Conservation (phyloP, 2,113 vertebrate genomes). For the Jacana jacana region DNA sequence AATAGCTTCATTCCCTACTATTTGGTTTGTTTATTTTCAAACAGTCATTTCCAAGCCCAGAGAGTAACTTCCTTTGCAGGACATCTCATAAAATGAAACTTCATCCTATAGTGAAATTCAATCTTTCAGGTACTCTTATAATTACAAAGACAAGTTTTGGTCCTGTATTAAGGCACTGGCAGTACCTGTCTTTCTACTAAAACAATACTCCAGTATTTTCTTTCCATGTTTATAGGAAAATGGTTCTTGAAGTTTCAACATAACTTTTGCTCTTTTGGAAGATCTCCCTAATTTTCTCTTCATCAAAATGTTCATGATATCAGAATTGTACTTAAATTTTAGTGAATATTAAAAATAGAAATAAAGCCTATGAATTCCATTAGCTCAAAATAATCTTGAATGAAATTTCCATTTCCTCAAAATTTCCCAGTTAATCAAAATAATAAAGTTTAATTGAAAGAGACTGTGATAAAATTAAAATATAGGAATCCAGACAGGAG, state of each 20-base stretch:
- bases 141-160: not conserved
- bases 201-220: not conserved
- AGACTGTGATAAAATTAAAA: not conserved
- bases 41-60: not conserved
- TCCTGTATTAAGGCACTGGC: not conserved
- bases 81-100: not conserved
- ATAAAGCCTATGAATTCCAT: not conserved
- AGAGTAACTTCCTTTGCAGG: not conserved
- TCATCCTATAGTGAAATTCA: not conserved
- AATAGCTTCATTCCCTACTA: not conserved
- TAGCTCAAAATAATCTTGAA: not conserved
- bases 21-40: not conserved
- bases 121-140: not conserved
- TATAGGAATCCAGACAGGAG: not conserved
- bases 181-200: not conserved
- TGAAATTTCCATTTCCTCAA: not conserved
- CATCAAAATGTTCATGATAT: not conserved
- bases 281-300: not conserved
- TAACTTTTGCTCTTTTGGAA: not conserved
- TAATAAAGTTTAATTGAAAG: not conserved
- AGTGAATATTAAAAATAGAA: not conserved
- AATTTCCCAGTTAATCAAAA: not conserved
- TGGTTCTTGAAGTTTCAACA: not conserved
- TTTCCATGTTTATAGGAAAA: not conserved
- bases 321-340: not conserved